These are phyloP conservation scores for Sinonovacula constricta DNA, from an alignment of 1,140 invertebrate genomes.

Conservation along the genomic window DNA sequence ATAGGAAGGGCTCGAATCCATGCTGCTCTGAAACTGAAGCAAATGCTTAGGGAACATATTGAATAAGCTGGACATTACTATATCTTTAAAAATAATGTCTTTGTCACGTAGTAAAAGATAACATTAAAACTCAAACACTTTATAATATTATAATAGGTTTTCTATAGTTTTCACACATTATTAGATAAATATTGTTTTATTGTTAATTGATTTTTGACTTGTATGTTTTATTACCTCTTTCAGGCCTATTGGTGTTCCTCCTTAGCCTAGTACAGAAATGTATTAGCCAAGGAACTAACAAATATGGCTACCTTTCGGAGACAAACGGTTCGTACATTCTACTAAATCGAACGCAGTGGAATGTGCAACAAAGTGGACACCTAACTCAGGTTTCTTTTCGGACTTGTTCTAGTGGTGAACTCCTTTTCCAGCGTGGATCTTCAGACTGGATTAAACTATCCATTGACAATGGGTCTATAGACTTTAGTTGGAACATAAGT, in stretches of 20 bases:
- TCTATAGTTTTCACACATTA: too few species aligned
- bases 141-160: too few species aligned
- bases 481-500: constrained; percentile 29
- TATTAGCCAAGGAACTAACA: constrained; percentile 2
- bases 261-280: neutral
- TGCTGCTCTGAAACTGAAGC: too few species aligned
- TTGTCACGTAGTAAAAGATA: too few species aligned
- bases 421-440: constrained; percentile 36
- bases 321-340: constrained; percentile 24
- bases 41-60: too few species aligned
- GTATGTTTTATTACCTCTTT: too few species aligned
- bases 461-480: constrained; percentile 29
- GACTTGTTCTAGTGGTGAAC: constrained; percentile 41
- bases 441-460: constrained; percentile 21
- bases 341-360: constrained; percentile 7
- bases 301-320: constrained; percentile 40
- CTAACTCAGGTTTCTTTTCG: constrained; percentile 45
- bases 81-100: too few species aligned
- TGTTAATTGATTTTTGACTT: too few species aligned
- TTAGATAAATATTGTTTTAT: too few species aligned
- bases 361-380: constrained; percentile 1
- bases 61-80: too few species aligned
- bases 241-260: neutral
- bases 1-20: too few species aligned
- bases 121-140: too few species aligned